Conservation (phyloP, 92 coral and sea anemone genomes). For the Siderastrea radians region DNA sequence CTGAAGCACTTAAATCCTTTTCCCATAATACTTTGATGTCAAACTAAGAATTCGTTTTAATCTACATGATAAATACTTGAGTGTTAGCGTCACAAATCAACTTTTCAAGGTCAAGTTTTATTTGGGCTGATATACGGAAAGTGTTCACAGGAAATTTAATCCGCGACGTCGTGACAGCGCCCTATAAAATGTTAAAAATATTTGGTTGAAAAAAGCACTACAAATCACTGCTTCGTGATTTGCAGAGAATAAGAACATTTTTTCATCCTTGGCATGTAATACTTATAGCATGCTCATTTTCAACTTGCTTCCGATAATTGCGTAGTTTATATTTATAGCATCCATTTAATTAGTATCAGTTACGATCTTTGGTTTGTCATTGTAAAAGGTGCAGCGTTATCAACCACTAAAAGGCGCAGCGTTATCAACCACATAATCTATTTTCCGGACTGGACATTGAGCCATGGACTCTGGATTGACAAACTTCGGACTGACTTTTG, state of each 20-base stretch:
- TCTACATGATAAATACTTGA: background rate
- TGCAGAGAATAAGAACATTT: background rate
- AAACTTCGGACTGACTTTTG: too few species aligned
- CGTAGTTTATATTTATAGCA: background rate
- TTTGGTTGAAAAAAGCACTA: background rate
- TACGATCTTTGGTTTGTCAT: too few species aligned
- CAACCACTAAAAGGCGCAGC: too few species aligned
- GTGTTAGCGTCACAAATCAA: background rate
- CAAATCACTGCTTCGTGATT: background rate
- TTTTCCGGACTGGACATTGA: background rate
- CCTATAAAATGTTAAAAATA: background rate
- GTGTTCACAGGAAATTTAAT: background rate
- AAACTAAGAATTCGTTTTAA: background rate
- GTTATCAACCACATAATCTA: background rate
- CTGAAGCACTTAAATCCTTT: background rate
- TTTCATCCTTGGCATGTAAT: background rate
- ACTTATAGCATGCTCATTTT: background rate
- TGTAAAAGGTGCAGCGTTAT: too few species aligned
- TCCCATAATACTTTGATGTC: background rate
- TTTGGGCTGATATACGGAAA: background rate
- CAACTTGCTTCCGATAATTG: background rate
- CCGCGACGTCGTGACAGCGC: background rate
- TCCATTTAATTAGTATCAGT: background rate
- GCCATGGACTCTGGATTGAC: background rate
- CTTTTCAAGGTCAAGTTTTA: constrained; percentile 20